Base-by-base conservation (phyloP, 2,888 invertebrate genomes). In the Rhynchonema sp. region DNA sequence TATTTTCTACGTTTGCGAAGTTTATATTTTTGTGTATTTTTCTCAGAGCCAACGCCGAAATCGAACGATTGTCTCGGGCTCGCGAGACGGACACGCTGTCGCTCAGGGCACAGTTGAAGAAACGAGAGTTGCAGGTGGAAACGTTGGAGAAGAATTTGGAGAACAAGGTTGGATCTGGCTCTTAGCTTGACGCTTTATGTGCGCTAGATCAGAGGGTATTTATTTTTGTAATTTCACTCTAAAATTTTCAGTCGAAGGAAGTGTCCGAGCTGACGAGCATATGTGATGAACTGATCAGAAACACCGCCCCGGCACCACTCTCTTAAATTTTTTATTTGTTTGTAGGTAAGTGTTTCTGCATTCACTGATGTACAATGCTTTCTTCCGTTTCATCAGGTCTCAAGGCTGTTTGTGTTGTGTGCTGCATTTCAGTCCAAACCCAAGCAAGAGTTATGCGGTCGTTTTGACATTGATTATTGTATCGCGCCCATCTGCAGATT, bases 61-160 rank as follows among this genome's bases (percentile, higher is more conserved):
- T 89, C 66, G 84, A 85, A 67, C 79, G 81, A 83, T 63, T 73
- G 58, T 66, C 70, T 62, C 83, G 82, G 69, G 79, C 82, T 57
- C 84, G 85, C 70, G 83, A 86, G 70, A 80, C 82, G 57, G 91
- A 92, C 74, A 81, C 84, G 62, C 82, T 85, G 30, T 86, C 86
- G 75, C 76, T 90, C 66, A 84, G 85, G 74, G 90, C 90, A 23
- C 83, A 87, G 77, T 79, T 87, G 62, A 87, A 86, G 74, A 87
- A 89, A 75, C 82, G 86, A 70, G 91, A 92, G 75, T 83, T 92
- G 60, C 85, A 86, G 71, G 82, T 84, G 59, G 83, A 83, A 64
- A 86, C 88, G n/a, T 77, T 90, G 66, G 84, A 86, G 69, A 85
- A 86, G 68, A 82, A 85, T 61, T 77, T 91, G 61, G 84, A 86